Evolutionary conservation across 2,888 invertebrate genomes (phyloP).

Genomic region (Xiphydria camelus): DNA sequence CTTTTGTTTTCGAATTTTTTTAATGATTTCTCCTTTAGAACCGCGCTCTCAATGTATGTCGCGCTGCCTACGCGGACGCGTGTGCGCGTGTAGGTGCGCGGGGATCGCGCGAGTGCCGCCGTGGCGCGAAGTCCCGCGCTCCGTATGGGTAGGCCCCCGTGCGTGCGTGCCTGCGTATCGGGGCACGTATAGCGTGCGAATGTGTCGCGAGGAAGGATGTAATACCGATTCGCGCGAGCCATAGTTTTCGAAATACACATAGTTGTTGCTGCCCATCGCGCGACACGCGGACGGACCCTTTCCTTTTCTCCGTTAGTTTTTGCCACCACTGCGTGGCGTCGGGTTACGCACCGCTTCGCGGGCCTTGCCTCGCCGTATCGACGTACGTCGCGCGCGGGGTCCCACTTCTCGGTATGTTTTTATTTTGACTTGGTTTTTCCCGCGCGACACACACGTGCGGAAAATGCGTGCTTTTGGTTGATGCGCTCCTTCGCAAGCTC

Average conservation of each 20-base stretch:
- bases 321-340: conserved; percentile 40
- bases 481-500: too few species aligned
- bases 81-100: background rate
- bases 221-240: conserved; percentile 1
- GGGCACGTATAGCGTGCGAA: background rate
- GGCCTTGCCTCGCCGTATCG: conserved; percentile 24
- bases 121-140: background rate
- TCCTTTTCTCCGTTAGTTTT: conserved; percentile 38
- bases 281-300: background rate
- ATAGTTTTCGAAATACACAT: conserved; percentile 3
- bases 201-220: background rate
- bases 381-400: conserved; percentile 6
- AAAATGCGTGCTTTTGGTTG: too few species aligned
- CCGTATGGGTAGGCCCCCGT: background rate
- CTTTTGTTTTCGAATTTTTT: conserved; percentile 54
- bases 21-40: conserved; percentile 48
- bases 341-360: conserved; percentile 34
- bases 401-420: conserved; percentile 5
- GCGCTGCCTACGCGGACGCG: background rate
- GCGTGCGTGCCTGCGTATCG: background rate
- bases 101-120: background rate
- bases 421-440: conserved; percentile 7
- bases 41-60: background rate
- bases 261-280: background rate
- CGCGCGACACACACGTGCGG: too few species aligned